Conservation (phyloP, 2,888 invertebrate genomes). For the Brachyptera putata region DNA sequence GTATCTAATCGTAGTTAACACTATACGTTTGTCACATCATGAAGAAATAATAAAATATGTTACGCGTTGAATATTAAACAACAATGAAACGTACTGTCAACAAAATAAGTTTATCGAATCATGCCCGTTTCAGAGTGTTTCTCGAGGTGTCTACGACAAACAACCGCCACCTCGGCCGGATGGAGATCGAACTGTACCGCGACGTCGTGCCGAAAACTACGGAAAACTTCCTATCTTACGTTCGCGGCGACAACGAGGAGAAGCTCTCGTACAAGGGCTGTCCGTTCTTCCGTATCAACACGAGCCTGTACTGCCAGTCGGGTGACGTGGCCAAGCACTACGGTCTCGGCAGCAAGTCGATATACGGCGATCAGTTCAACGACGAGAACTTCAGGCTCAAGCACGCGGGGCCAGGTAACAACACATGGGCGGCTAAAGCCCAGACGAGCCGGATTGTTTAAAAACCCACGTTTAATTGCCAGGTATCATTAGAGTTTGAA, state of each 20-base stretch:
- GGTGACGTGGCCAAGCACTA: conserved; percentile 56
- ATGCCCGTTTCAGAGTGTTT: conserved; percentile 39
- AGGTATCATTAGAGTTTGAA: too few relatives aligned
- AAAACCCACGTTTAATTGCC: too few relatives aligned
- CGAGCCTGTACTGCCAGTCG: conserved; percentile 47
- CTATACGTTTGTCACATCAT: too few relatives aligned
- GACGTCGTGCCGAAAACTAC: conserved; percentile 43
- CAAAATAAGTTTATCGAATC: not conserved
- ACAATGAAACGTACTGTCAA: not conserved
- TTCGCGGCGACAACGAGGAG: conserved; percentile 38
- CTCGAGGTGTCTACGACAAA: conserved; percentile 41
- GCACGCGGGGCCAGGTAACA: conserved; percentile 51
- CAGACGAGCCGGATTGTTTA: too few relatives aligned
- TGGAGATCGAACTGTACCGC: conserved; percentile 43
- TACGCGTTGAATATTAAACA: too few relatives aligned
- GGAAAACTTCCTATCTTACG: conserved; percentile 43
- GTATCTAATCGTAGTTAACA: too few relatives aligned
- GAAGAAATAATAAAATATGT: too few relatives aligned
- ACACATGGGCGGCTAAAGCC: too few relatives aligned
- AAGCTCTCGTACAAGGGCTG: conserved; percentile 42
- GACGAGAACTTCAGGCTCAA: conserved; percentile 49
- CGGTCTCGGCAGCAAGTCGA: conserved; percentile 52
- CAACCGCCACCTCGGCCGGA: conserved; percentile 39
- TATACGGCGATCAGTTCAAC: conserved; percentile 44
- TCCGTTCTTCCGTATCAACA: conserved; percentile 53